phyloP scores from a whole-genome alignment of 2,113 vertebrate genomes.

The Pitta sordida region DNA sequence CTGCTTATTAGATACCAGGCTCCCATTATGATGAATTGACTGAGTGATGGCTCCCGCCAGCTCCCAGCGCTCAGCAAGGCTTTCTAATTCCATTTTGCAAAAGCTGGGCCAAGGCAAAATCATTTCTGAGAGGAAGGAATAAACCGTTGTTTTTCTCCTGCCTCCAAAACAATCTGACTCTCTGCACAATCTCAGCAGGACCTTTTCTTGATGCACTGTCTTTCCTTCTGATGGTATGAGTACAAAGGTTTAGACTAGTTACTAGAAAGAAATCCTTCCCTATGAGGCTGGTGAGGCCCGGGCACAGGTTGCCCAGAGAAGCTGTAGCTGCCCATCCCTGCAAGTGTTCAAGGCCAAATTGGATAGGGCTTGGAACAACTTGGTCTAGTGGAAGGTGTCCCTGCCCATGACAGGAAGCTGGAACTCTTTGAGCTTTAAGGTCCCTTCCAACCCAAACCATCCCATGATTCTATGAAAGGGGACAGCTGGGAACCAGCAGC shows the following conservation, averaged over 20 bases:
- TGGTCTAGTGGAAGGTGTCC: neutral
- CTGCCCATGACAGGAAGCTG: neutral
- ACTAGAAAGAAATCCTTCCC: neutral
- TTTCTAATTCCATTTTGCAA: slow-evolving; percentile 64
- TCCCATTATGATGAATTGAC: slow-evolving; percentile 52
- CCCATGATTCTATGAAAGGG: neutral
- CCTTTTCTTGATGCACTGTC: neutral
- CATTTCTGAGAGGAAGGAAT: neutral
- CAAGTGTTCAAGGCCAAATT: neutral
- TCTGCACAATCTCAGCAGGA: neutral
- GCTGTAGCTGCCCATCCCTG: neutral
- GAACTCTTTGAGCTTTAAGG: neutral
- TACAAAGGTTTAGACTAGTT: neutral
- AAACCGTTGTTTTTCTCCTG: neutral
- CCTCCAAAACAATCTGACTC: slow-evolving; percentile 3
- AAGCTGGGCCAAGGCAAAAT: slow-evolving; percentile 47
- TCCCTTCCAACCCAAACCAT: neutral
- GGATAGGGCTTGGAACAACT: neutral
- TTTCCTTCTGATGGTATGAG: fast-evolving
- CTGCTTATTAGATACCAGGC: slow-evolving; percentile 59
- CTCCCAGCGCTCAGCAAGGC: slow-evolving; percentile 44
- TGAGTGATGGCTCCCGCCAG: slow-evolving; percentile 39
- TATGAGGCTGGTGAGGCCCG: neutral
- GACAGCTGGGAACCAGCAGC: neutral
- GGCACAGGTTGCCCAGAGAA: neutral